A percentile compares a stretch with the other conserved stretches of the same genome.
phyloP scores from a whole-genome alignment of 2,113 vertebrate species.

The Solea senegalensis region DNA sequence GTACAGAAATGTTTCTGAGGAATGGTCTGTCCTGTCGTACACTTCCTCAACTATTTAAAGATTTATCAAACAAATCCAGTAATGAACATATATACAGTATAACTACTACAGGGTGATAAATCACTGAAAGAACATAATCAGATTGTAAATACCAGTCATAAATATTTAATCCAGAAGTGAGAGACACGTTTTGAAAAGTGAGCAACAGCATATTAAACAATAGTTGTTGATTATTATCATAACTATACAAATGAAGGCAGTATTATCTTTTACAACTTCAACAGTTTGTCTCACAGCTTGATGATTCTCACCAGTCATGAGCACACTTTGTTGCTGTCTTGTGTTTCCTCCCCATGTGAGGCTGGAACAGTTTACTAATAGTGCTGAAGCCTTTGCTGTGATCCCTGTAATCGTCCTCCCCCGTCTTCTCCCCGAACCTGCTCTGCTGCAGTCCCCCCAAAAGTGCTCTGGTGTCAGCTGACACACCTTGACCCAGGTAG shows the following conservation, averaged over 20 bases:
- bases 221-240: neutral
- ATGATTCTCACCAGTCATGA: slow-evolving; percentile 68
- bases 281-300: slow-evolving; percentile 44
- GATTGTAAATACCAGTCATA: slow-evolving; percentile 24
- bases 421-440: slow-evolving; percentile 70
- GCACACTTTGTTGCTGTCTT: slow-evolving; percentile 74
- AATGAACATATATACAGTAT: neutral
- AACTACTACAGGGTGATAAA: neutral
- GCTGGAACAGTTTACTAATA: slow-evolving; percentile 87
- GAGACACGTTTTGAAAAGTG: neutral
- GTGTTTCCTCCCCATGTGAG: slow-evolving; percentile 83
- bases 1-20: slow-evolving; percentile 6
- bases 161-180: slow-evolving; percentile 21
- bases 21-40: slow-evolving; percentile 1
- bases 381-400: slow-evolving; percentile 85
- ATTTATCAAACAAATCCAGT: slow-evolving; percentile 23
- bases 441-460: slow-evolving; percentile 82
- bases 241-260: neutral
- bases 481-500: slow-evolving; percentile 82
- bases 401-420: slow-evolving; percentile 83
- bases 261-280: neutral
- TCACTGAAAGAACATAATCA: neutral
- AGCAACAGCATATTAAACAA: neutral
- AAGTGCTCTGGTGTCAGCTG: slow-evolving; percentile 78
- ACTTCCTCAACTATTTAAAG: slow-evolving; percentile 1